These are phyloP conservation scores for Diadumene lineata DNA, from an alignment of 92 coral and sea anemone species.

Conservation along the genomic window DNA sequence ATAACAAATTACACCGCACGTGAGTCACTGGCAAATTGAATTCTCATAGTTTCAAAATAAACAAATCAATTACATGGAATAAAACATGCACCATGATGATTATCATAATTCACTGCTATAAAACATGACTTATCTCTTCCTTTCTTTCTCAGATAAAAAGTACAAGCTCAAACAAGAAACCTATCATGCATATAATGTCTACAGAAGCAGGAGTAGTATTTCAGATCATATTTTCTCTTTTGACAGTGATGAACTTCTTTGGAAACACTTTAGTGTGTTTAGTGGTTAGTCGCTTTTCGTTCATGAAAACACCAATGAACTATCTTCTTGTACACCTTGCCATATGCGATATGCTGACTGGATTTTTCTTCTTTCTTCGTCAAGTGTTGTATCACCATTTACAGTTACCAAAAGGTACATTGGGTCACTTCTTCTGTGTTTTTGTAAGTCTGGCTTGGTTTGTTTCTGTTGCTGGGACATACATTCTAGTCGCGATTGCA, in stretches of 20 bases:
- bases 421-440: slow-evolving; percentile 48
- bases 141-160: no score
- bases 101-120: no score
- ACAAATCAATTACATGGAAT: no score
- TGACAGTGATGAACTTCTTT: slow-evolving; percentile 24
- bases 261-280: slow-evolving; percentile 52
- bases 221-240: slow-evolving; percentile 22
- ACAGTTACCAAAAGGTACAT: slow-evolving; percentile 40
- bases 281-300: slow-evolving; percentile 37
- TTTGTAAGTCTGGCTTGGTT: slow-evolving; percentile 53
- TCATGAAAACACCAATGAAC: slow-evolving; percentile 72
- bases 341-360: slow-evolving; percentile 49
- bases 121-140: no score
- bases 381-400: slow-evolving; percentile 31
- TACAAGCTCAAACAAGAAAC: no score
- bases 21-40: no score
- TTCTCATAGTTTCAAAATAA: no score
- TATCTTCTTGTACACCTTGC: slow-evolving; percentile 58
- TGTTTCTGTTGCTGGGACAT: slow-evolving; percentile 32
- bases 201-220: slow-evolving; percentile 1
- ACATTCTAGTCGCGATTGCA: slow-evolving; percentile 42
- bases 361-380: slow-evolving; percentile 42
- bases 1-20: no score
- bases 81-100: no score
- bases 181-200: neutral